A percentile compares a stretch with the other conserved stretches of the same genome.
phyloP scores from a whole-genome alignment of 1,140 invertebrate species.

The Nasonia vitripennis region DNA sequence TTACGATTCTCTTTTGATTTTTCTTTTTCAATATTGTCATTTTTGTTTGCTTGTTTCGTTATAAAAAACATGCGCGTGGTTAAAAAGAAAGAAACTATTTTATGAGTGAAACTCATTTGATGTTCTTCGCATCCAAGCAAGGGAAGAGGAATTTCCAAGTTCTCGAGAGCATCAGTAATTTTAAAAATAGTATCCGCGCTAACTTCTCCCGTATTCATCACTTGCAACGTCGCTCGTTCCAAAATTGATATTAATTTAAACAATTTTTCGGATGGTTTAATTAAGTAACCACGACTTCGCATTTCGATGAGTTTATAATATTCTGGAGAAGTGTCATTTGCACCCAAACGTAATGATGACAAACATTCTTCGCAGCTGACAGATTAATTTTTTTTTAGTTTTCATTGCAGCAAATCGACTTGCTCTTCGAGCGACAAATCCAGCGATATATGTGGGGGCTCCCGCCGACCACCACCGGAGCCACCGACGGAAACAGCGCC shows the following conservation, averaged over 20 bases:
- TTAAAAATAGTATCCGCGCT: background rate
- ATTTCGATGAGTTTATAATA: slow-evolving; percentile 16
- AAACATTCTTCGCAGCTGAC: background rate
- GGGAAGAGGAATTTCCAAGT: background rate
- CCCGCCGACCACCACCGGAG: no score
- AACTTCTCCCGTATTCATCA: background rate
- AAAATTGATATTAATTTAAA: slow-evolving; percentile 2
- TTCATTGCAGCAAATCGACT: background rate
- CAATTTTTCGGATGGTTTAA: slow-evolving; percentile 10
- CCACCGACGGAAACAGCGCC: no score
- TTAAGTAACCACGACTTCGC: background rate
- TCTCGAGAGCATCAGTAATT: background rate
- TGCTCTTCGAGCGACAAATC: slow-evolving; percentile 29
- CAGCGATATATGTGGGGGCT: slow-evolving; percentile 35
- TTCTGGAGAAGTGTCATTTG: background rate
- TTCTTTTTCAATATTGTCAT: slow-evolving; percentile 11
- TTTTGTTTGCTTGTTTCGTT: slow-evolving; percentile 1
- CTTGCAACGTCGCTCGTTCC: slow-evolving; percentile 20
- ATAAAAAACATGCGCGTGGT: slow-evolving; percentile 3
- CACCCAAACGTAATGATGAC: no score
- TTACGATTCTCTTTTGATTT: background rate
- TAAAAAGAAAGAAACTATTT: background rate
- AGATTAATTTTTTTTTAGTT: background rate
- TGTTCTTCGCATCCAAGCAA: slow-evolving; percentile 8
- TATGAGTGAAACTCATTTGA: background rate